Conservation (phyloP, 2,888 invertebrate species). For the Cephus spinipes region DNA sequence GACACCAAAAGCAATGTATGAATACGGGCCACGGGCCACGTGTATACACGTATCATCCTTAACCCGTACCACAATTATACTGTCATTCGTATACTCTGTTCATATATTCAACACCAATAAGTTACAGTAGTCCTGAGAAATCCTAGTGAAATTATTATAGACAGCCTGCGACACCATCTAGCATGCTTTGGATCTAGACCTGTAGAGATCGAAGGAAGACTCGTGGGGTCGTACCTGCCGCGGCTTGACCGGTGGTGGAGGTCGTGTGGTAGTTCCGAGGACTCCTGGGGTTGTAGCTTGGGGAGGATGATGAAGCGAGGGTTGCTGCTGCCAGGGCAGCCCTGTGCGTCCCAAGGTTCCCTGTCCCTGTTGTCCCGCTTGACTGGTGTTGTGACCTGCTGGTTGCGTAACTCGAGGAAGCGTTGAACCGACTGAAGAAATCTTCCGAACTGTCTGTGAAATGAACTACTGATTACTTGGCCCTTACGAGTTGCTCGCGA, state of each 20-base stretch:
- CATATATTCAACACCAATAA: neutral
- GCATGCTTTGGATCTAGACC: neutral
- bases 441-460: conserved; percentile 74
- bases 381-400: conserved; percentile 59
- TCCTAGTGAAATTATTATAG: neutral
- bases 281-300: conserved; percentile 55
- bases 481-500: conserved; percentile 30
- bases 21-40: neutral
- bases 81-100: neutral
- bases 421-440: conserved; percentile 66
- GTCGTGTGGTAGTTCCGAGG: conserved; percentile 58
- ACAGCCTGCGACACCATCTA: neutral
- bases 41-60: neutral
- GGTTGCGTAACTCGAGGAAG: conserved; percentile 65
- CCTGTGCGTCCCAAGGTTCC: conserved; percentile 46
- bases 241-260: conserved; percentile 63
- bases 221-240: conserved; percentile 54
- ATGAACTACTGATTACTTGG: conserved; percentile 65
- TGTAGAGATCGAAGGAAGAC: neutral
- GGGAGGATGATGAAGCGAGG: conserved; percentile 65
- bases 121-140: neutral
- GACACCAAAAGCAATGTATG: neutral
- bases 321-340: conserved; percentile 66
- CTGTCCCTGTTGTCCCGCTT: conserved; percentile 40
- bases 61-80: neutral